A percentile compares a stretch with the other conserved stretches of the same genome.
Conservation (phyloP, 2,113 vertebrate genomes). For the Atrichornis clamosus region DNA sequence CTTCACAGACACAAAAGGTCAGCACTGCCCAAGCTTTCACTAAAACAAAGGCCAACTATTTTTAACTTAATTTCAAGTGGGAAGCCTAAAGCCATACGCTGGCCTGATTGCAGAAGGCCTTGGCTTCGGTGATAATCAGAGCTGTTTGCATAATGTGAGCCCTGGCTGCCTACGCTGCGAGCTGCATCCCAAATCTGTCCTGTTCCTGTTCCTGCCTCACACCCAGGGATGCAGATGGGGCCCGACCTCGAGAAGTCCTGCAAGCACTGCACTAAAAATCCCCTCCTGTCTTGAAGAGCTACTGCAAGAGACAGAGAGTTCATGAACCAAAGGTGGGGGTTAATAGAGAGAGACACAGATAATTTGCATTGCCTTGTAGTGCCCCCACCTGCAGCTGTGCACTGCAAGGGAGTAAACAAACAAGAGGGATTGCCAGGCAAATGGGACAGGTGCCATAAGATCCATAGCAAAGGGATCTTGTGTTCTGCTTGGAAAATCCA, state of each 20-base stretch:
- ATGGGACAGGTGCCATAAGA: rapidly evolving
- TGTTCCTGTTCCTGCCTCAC: not conserved
- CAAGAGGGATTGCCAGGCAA: not conserved
- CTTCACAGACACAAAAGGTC: slow-evolving; percentile 25
- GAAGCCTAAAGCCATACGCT: slow-evolving; percentile 46
- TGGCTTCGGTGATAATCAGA: not conserved
- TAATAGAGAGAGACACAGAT: not conserved
- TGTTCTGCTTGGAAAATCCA: not conserved
- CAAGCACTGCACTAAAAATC: not conserved
- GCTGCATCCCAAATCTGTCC: not conserved
- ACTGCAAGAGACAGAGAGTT: rapidly evolving
- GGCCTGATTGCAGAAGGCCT: slow-evolving; percentile 34
- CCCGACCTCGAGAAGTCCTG: not conserved
- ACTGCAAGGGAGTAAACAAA: rapidly evolving
- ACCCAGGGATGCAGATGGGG: rapidly evolving
- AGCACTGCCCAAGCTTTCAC: not conserved
- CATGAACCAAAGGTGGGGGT: not conserved
- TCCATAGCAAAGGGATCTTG: not conserved
- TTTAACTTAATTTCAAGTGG: slow-evolving; percentile 39
- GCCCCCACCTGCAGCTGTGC: not conserved
- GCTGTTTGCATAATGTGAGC: not conserved
- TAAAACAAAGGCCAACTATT: slow-evolving; percentile 57
- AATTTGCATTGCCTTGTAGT: not conserved
- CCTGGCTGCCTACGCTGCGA: rapidly evolving
- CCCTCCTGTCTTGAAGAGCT: not conserved